Conservation (phyloP, 2,888 invertebrate genomes). For the Eupithecia insigniata region DNA sequence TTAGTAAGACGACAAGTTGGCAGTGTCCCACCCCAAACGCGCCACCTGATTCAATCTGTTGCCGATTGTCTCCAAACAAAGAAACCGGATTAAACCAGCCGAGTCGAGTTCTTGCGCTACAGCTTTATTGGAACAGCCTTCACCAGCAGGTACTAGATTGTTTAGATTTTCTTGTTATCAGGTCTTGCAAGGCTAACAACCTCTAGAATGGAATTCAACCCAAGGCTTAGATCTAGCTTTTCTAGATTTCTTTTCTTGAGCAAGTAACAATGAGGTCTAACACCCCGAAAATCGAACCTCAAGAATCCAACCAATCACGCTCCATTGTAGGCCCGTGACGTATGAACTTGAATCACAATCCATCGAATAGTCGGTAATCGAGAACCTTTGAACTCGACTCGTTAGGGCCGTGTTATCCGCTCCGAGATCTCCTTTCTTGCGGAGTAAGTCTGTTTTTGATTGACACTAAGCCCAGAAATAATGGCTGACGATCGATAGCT, state of each 20-base stretch:
- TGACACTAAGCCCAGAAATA: conserved; percentile 70
- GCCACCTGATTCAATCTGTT: conserved; percentile 32
- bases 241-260: neutral
- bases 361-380: conserved; percentile 57
- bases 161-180: neutral
- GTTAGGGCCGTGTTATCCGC: conserved; percentile 56
- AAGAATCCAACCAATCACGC: conserved; percentile 25
- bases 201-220: neutral
- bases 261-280: neutral
- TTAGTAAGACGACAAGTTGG: neutral
- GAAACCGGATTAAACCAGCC: conserved; percentile 34
- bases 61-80: conserved; percentile 38
- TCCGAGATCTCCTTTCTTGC: conserved; percentile 49
- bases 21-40: conserved; percentile 9
- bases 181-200: neutral
- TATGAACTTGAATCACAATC: conserved; percentile 57
- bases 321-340: conserved; percentile 35
- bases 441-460: conserved; percentile 66
- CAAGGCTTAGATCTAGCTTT: conserved; percentile 2
- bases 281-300: neutral
- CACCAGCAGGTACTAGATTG: neutral
- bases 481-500: conserved; percentile 54
- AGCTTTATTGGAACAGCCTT: conserved; percentile 10
- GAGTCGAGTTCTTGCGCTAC: conserved; percentile 10
- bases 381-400: conserved; percentile 61